These are phyloP conservation scores for Marmota flaviventris DNA, from an alignment of 2,113 vertebrate genomes.

Conservation along the genomic window DNA sequence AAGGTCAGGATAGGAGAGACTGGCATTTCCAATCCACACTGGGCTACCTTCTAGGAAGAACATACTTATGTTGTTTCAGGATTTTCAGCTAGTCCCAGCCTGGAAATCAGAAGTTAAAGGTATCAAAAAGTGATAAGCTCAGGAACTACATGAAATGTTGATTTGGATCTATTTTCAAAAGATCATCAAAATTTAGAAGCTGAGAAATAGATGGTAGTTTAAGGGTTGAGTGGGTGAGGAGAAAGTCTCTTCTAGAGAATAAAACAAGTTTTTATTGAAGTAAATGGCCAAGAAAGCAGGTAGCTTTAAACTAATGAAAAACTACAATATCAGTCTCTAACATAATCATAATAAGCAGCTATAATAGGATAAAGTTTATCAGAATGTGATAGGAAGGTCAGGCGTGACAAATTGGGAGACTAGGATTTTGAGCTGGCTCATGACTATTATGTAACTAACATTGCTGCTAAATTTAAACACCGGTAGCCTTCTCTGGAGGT, in stretches of 20 bases:
- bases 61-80: slow-evolving; percentile 68
- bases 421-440: slow-evolving; percentile 46
- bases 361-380: slow-evolving; percentile 62
- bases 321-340: slow-evolving; percentile 52
- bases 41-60: slow-evolving; percentile 61
- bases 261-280: slow-evolving; percentile 54
- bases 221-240: neutral
- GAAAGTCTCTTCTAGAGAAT: neutral
- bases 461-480: slow-evolving; percentile 74
- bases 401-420: slow-evolving; percentile 62
- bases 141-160: slow-evolving; percentile 66
- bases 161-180: slow-evolving; percentile 75
- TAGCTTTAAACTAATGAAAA: slow-evolving; percentile 58
- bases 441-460: slow-evolving; percentile 67
- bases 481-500: slow-evolving; percentile 53
- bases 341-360: slow-evolving; percentile 61
- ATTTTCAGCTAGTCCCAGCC: slow-evolving; percentile 70
- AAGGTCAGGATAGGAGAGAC: neutral
- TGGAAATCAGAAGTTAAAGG: slow-evolving; percentile 77
- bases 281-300: slow-evolving; percentile 1
- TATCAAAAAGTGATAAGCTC: slow-evolving; percentile 72
- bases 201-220: neutral
- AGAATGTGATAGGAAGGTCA: slow-evolving; percentile 77
- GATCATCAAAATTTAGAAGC: slow-evolving; percentile 75
- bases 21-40: slow-evolving; percentile 35